A percentile compares a stretch with the other conserved stretches of the same genome.
phyloP scores from a whole-genome alignment of 2,888 invertebrate genomes.

The Himalopsyche kuldschensis region DNA sequence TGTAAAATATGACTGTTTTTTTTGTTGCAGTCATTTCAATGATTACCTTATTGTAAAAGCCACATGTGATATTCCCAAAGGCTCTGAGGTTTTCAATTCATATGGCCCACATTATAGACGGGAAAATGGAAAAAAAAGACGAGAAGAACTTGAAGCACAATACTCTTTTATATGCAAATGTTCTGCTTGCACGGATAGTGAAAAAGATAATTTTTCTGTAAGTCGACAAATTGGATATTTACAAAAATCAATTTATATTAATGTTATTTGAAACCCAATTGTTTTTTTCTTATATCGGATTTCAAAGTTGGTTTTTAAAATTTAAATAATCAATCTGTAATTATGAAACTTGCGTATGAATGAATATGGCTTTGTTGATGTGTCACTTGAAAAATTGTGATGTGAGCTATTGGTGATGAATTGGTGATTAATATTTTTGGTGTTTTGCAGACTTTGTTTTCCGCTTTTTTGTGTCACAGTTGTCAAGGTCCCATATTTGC shows the following conservation, averaged over 20 bases:
- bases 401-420: too few species aligned
- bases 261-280: too few species aligned
- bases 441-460: conserved; percentile 5
- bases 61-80: conserved; percentile 61
- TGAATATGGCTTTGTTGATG: too few species aligned
- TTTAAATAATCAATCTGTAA: too few species aligned
- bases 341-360: too few species aligned
- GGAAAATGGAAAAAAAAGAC: conserved; percentile 63
- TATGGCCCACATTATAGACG: conserved; percentile 79
- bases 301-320: too few species aligned
- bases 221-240: conserved; percentile 35
- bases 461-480: not conserved
- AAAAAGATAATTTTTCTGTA: conserved; percentile 49
- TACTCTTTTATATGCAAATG: conserved; percentile 83
- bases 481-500: not conserved
- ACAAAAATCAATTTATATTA: too few species aligned
- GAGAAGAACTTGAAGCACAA: conserved; percentile 64
- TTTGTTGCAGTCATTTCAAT: conserved; percentile 67
- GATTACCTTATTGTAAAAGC: conserved; percentile 72
- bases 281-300: too few species aligned
- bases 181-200: conserved; percentile 61
- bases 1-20: conserved; percentile 4
- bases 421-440: not conserved
- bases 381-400: too few species aligned
- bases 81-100: conserved; percentile 80